Conservation (phyloP, 2,113 vertebrate species). For the Aegotheles bennettii region DNA sequence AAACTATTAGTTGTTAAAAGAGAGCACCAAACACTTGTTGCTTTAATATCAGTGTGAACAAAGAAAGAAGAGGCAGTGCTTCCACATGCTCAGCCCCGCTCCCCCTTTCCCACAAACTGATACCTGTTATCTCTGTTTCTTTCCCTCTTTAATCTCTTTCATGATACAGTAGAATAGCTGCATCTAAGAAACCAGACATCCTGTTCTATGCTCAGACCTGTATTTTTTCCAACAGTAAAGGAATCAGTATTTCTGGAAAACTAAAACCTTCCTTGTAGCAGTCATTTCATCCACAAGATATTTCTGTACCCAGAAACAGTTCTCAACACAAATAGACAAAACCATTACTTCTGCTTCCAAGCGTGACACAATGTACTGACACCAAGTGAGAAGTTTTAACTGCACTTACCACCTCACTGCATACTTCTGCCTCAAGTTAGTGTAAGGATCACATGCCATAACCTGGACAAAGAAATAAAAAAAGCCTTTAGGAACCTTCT, state of each 20-base stretch:
- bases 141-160: background rate
- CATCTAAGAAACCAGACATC: background rate
- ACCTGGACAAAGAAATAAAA: background rate
- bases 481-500: background rate
- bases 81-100: background rate
- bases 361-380: background rate
- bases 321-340: background rate
- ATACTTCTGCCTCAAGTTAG: background rate
- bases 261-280: background rate
- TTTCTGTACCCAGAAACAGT: background rate
- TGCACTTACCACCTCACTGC: background rate
- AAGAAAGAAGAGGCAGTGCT: background rate
- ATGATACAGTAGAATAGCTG: background rate
- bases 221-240: background rate
- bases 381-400: background rate
- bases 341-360: background rate
- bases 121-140: background rate
- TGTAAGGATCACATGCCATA: background rate
- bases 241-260: background rate
- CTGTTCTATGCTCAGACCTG: background rate
- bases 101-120: background rate
- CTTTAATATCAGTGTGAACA: background rate
- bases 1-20: background rate
- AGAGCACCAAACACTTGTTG: background rate
- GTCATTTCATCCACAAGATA: background rate